A percentile compares a stretch with the other conserved stretches of the same genome.
Conservation (phyloP, 2,113 vertebrate species). For the Pogona vitticeps region DNA sequence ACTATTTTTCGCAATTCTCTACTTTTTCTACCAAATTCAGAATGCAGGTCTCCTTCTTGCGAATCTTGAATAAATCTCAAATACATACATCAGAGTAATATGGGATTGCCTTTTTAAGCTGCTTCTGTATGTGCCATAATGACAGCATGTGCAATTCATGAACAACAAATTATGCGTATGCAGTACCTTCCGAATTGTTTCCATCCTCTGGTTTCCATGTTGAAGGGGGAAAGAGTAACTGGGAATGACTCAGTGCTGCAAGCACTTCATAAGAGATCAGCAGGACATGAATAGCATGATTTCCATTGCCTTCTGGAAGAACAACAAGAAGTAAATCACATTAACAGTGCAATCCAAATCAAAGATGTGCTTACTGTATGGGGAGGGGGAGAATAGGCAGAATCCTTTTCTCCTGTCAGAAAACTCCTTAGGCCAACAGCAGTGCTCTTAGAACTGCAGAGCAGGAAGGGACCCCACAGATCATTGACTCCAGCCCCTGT, state of each 20-base stretch:
- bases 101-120: not conserved
- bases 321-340: not conserved
- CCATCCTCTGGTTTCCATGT: conserved; percentile 1
- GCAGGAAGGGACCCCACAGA: too few relatives aligned
- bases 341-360: not conserved
- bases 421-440: too few relatives aligned
- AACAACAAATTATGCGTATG: not conserved
- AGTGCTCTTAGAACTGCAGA: too few relatives aligned
- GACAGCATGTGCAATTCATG: not conserved
- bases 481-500: too few relatives aligned
- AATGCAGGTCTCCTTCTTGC: not conserved
- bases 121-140: not conserved
- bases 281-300: conserved; percentile 4
- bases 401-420: too few relatives aligned
- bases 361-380: too few relatives aligned
- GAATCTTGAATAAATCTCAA: not conserved
- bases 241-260: not conserved
- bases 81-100: not conserved
- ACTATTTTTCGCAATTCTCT: not conserved
- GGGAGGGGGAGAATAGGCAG: too few relatives aligned
- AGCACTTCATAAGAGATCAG: not conserved
- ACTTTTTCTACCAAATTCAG: too few relatives aligned
- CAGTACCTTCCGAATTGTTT: not conserved
- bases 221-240: not conserved
- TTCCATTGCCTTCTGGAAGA: not conserved